These are phyloP conservation scores for Pseudococcus jackbeardsleyi DNA, from an alignment of 2,888 invertebrate genomes.

Conservation along the genomic window DNA sequence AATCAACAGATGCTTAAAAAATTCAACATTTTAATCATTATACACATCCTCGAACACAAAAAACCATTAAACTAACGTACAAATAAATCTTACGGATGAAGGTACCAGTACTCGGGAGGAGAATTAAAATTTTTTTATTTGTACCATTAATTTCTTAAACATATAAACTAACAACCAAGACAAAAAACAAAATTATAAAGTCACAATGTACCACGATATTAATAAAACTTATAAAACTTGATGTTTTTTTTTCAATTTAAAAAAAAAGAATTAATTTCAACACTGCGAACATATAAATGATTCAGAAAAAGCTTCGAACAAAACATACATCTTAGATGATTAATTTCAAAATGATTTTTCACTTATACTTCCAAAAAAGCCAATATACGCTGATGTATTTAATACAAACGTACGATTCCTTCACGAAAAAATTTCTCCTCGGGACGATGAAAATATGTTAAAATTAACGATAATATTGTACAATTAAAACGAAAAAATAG, in stretches of 20 bases:
- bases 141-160: conserved; percentile 59
- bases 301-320: not conserved
- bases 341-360: not conserved
- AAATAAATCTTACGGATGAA: not conserved
- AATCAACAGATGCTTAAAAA: not conserved
- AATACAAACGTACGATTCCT: not conserved
- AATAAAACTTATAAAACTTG: conserved; percentile 28
- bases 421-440: not conserved
- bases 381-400: not conserved
- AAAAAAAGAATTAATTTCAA: not conserved
- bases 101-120: not conserved
- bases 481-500: not conserved
- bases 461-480: conserved; percentile 1
- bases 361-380: not conserved
- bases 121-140: conserved; percentile 49
- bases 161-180: conserved; percentile 57
- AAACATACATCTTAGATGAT: not conserved
- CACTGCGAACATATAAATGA: conserved; percentile 15
- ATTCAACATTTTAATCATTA: conserved; percentile 28
- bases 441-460: conserved; percentile 39
- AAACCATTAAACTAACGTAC: not conserved
- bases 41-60: conserved; percentile 23
- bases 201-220: conserved; percentile 57
- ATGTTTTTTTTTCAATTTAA: not conserved
- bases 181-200: conserved; percentile 38